Conservation (phyloP, 2,113 vertebrate genomes). For the Lophochroa leadbeateri region DNA sequence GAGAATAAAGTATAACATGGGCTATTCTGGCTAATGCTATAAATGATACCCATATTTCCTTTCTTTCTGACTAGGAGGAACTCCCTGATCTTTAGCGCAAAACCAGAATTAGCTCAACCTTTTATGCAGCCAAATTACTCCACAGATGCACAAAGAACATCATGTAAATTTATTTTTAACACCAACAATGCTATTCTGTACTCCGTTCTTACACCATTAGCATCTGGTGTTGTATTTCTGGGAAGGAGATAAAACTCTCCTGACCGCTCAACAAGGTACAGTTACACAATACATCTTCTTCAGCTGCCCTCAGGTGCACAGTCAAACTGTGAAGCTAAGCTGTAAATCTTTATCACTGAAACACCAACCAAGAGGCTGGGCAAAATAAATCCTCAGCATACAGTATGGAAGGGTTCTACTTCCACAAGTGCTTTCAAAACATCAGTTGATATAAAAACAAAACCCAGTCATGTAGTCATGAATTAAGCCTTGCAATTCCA, state of each 20-base stretch:
- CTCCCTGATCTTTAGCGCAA: neutral
- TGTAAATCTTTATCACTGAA: neutral
- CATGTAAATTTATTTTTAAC: fast-evolving
- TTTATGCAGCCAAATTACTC: neutral
- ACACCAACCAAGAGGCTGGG: neutral
- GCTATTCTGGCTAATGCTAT: neutral
- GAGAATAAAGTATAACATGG: neutral
- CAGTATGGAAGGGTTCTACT: neutral
- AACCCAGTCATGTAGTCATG: neutral
- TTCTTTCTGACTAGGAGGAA: neutral
- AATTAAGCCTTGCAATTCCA: neutral
- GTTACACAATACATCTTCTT: neutral
- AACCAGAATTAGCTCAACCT: neutral
- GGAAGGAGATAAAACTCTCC: neutral
- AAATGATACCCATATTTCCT: neutral
- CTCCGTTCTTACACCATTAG: neutral
- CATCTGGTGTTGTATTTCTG: neutral
- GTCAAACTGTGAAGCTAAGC: neutral
- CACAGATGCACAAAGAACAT: neutral
- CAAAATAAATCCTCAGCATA: neutral
- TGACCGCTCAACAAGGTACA: neutral
- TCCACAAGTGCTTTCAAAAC: neutral
- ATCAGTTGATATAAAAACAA: neutral
- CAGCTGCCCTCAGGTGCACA: neutral
- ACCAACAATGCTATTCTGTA: neutral